Evolutionary conservation across 2,888 invertebrate species (phyloP).

Genomic region (Homarus gammarus): DNA sequence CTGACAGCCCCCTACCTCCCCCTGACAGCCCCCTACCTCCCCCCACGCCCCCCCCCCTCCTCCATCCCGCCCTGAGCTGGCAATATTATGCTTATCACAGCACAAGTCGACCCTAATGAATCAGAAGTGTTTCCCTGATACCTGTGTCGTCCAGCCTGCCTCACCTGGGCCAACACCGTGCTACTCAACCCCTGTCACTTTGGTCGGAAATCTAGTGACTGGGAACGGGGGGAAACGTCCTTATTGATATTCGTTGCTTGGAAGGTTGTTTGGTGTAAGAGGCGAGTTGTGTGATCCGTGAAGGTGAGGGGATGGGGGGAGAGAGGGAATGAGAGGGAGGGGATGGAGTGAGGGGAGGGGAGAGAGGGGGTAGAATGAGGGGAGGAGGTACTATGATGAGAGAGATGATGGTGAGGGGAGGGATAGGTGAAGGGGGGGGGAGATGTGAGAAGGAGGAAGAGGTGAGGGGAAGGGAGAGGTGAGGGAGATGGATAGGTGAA

Average conservation of each 20-base stretch:
- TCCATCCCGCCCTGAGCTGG: background rate
- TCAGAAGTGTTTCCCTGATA: constrained; percentile 18
- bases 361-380: background rate
- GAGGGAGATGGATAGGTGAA: background rate
- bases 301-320: background rate
- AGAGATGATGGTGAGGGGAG: background rate
- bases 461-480: background rate
- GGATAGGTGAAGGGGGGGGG: background rate
- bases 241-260: background rate
- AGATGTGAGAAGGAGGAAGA: background rate
- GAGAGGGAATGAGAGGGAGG: background rate
- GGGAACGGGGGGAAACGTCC: background rate
- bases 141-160: background rate
- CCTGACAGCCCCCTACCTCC: background rate
- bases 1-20: background rate
- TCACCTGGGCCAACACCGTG: background rate
- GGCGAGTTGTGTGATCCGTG: background rate
- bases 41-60: background rate
- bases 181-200: background rate
- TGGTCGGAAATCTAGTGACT: too few relatives aligned
- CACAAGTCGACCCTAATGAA: constrained; percentile 3
- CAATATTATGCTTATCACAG: background rate
- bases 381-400: background rate
- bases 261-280: too few relatives aligned
- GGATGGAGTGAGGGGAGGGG: background rate